These are phyloP conservation scores for Spea multiplicata DNA, from an alignment of 2,113 vertebrate genomes.

Conservation along the genomic window DNA sequence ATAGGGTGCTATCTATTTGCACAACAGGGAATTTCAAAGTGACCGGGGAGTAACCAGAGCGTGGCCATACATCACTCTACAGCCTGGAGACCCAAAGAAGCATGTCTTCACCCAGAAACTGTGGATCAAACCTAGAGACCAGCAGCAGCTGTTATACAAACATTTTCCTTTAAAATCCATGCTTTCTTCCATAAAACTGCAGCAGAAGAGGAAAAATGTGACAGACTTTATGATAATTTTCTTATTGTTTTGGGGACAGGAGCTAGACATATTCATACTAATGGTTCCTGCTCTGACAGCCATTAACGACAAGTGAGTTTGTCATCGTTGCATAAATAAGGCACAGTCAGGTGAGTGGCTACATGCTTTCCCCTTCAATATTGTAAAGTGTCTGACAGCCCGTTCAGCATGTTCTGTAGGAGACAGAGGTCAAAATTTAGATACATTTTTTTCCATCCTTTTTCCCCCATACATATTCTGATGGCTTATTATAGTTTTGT, in stretches of 20 bases:
- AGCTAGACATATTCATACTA: conserved; percentile 39
- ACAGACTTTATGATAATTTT: conserved; percentile 41
- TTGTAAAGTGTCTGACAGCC: conserved; percentile 21
- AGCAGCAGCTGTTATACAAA: too few species aligned
- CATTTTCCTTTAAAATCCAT: neutral
- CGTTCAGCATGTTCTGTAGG: conserved; percentile 3
- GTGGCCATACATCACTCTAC: too few species aligned
- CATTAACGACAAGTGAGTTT: conserved; percentile 39
- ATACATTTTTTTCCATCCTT: neutral
- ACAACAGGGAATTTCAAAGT: too few species aligned
- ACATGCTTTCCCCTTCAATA: conserved; percentile 10
- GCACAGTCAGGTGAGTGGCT: conserved; percentile 27
- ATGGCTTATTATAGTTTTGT: conserved; percentile 1
- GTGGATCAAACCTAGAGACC: too few species aligned
- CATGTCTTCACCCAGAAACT: too few species aligned
- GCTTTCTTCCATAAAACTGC: neutral
- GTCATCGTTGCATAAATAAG: conserved; percentile 38
- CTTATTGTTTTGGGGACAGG: conserved; percentile 36
- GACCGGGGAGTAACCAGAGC: too few species aligned
- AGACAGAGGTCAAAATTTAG: conserved; percentile 9
- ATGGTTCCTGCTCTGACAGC: conserved; percentile 42
- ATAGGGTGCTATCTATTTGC: too few species aligned
- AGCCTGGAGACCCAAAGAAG: too few species aligned
- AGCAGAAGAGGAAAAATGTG: conserved; percentile 9
- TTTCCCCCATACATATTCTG: conserved; percentile 23